These are phyloP conservation scores for Malacoraja senta DNA, from an alignment of 2,797 vertebrate species.

Conservation along the genomic window DNA sequence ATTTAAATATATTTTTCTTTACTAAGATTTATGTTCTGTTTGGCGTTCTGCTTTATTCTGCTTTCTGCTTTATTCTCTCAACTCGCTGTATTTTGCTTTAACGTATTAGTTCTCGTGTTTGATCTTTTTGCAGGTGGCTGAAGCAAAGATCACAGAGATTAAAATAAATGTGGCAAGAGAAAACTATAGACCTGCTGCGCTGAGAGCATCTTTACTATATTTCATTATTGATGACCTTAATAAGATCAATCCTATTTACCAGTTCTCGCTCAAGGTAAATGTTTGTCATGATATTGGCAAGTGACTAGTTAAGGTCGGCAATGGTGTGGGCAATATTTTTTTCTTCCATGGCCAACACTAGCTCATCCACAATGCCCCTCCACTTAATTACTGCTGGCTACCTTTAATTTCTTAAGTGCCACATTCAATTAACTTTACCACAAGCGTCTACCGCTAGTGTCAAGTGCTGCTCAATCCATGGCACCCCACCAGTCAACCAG, in stretches of 20 bases:
- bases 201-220: slow-evolving; percentile 57
- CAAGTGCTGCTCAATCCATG: too few relatives aligned
- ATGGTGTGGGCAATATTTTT: neutral
- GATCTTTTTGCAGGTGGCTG: slow-evolving; percentile 50
- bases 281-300: neutral
- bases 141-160: slow-evolving; percentile 56
- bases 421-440: too few relatives aligned
- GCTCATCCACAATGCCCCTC: too few relatives aligned
- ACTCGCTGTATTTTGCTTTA: neutral
- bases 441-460: too few relatives aligned
- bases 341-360: too few relatives aligned
- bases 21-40: neutral
- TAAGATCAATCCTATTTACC: slow-evolving; percentile 66
- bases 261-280: slow-evolving; percentile 63
- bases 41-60: neutral
- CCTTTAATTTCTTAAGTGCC: too few relatives aligned
- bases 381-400: too few relatives aligned
- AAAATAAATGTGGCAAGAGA: slow-evolving; percentile 57
- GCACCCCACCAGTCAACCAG: too few relatives aligned
- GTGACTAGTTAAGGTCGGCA: neutral
- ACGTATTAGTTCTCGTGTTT: neutral
- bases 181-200: slow-evolving; percentile 55
- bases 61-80: neutral
- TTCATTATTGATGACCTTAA: slow-evolving; percentile 62
- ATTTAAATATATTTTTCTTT: neutral